Conservation (phyloP, 1,140 invertebrate species). For the Apis dorsata region DNA sequence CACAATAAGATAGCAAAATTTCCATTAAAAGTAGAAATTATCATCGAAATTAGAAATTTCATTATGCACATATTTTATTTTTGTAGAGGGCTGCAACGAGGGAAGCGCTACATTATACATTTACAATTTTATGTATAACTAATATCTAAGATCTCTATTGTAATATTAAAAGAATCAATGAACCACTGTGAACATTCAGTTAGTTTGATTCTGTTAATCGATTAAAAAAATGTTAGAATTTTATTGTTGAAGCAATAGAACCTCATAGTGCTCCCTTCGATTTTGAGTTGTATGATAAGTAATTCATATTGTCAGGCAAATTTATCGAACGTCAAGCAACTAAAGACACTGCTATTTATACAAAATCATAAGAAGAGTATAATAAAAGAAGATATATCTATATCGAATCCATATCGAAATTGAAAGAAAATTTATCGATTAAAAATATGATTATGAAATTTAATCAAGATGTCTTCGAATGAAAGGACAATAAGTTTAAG, state of each 20-base stretch:
- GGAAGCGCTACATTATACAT: constrained; percentile 46
- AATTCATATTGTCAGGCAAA: constrained; percentile 15
- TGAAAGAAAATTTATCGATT: background rate
- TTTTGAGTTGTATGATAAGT: constrained; percentile 1
- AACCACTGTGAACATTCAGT: constrained; percentile 54
- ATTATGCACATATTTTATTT: no score
- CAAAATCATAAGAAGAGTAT: constrained; percentile 38
- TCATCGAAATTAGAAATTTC: background rate
- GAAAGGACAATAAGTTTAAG: background rate
- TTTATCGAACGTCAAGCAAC: constrained; percentile 51
- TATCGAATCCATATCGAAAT: constrained; percentile 7
- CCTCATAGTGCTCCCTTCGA: constrained; percentile 48
- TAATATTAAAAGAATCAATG: constrained; percentile 43
- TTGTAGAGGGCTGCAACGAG: constrained; percentile 20
- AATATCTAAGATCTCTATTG: constrained; percentile 12
- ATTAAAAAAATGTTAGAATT: background rate
- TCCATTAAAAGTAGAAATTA: background rate
- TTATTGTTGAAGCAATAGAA: background rate
- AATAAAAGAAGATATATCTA: constrained; percentile 21
- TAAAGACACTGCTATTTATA: constrained; percentile 65
- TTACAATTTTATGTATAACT: constrained; percentile 29
- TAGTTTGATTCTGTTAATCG: constrained; percentile 27
- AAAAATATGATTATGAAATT: background rate
- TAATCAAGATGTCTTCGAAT: background rate
- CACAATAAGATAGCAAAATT: background rate